Evolutionary conservation across 1,140 invertebrate species (phyloP).

Genomic region (Hyposmocoma kahamanoa): DNA sequence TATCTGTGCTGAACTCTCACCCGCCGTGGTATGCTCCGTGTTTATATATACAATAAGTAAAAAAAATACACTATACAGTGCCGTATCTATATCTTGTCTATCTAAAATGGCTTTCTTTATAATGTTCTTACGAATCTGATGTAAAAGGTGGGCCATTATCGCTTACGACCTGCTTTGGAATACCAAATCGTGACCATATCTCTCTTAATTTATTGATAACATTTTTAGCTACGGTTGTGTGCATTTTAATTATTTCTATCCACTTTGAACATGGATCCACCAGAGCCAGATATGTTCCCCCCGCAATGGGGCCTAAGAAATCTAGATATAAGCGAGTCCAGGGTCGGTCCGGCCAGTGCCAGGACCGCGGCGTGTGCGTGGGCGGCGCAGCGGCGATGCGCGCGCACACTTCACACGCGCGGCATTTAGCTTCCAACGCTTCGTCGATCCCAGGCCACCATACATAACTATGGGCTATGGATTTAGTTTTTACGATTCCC

Average conservation of each 20-base stretch:
- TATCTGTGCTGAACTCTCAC: not conserved
- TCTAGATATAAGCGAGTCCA: constrained; percentile 3
- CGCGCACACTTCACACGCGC: not conserved
- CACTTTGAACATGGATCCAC: constrained; percentile 23
- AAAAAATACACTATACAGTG: no score
- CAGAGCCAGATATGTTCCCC: constrained; percentile 12
- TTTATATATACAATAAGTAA: no score
- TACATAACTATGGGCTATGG: not conserved
- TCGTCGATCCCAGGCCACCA: constrained; percentile 3
- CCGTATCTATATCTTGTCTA: no score
- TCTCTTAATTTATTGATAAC: constrained; percentile 22
- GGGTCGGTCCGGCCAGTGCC: constrained; percentile 1
- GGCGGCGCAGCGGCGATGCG: constrained; percentile 5
- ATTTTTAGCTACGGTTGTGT: constrained; percentile 4
- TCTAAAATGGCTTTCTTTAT: no score
- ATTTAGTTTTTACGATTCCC: constrained; percentile 1
- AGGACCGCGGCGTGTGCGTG: not conserved
- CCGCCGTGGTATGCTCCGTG: not conserved
- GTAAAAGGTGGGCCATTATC: constrained; percentile 42
- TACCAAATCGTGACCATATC: constrained; percentile 24
- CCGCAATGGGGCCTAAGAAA: constrained; percentile 10
- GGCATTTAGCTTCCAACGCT: constrained; percentile 2
- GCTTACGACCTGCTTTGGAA: constrained; percentile 32
- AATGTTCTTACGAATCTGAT: no score
- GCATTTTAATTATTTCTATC: constrained; percentile 4